These are phyloP conservation scores for Nesidiocoris tenuis DNA, from an alignment of 2,888 invertebrate genomes.

Conservation along the genomic window DNA sequence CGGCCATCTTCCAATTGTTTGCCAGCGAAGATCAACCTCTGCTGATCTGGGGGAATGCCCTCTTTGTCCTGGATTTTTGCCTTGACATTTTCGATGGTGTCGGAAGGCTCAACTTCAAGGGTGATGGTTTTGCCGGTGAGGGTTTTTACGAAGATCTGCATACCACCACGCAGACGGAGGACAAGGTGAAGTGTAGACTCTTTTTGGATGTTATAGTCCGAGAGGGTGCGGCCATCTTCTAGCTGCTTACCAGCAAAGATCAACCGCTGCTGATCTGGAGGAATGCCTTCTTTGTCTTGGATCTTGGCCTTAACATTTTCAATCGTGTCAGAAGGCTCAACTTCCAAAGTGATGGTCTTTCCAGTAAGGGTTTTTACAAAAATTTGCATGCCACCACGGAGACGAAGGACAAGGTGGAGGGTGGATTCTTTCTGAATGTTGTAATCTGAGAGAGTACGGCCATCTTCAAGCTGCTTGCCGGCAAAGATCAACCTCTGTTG, in stretches of 20 bases:
- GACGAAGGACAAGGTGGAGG: conserved; percentile 41
- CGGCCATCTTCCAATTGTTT: conserved; percentile 64
- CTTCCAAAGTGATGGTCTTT: conserved; percentile 57
- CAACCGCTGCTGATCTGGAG: conserved; percentile 57
- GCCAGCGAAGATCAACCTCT: conserved; percentile 52
- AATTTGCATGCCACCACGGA: conserved; percentile 58
- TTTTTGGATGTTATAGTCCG: conserved; percentile 62
- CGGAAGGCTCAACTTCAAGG: conserved; percentile 59
- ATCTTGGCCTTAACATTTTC: conserved; percentile 59
- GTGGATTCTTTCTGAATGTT: conserved; percentile 59
- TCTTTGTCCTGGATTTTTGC: conserved; percentile 63
- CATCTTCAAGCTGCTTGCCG: conserved; percentile 64
- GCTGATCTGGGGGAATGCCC: conserved; percentile 56
- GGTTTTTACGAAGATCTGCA: conserved; percentile 62
- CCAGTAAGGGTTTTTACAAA: conserved; percentile 59
- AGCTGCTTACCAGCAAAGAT: conserved; percentile 63
- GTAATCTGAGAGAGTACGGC: conserved; percentile 61
- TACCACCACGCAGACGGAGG: conserved; percentile 50
- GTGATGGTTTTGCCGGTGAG: conserved; percentile 55
- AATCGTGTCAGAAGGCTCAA: conserved; percentile 60
- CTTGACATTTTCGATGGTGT: conserved; percentile 62
- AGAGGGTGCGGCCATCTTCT: conserved; percentile 61
- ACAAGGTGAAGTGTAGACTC: conserved; percentile 53
- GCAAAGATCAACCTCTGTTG: conserved; percentile 35
- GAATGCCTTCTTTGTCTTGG: conserved; percentile 56